Base-by-base conservation (phyloP, 1,140 invertebrate species). In the Lanistes nyassanus region DNA sequence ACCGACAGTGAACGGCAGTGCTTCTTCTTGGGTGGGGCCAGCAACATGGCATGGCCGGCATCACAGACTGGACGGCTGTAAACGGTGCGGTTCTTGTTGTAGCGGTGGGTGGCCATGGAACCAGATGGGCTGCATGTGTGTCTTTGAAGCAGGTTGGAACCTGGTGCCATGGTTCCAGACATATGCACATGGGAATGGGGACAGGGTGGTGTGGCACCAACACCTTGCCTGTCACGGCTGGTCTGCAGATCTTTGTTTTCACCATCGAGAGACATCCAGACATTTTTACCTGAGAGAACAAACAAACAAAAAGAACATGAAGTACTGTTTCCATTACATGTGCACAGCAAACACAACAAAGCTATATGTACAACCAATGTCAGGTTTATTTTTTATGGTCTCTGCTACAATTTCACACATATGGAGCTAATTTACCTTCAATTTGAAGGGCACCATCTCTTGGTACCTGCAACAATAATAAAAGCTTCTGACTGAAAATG, bases 11-110 rank as follows among this genome's bases (percentile, higher is more conserved):
- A 85, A 6, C 83, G 79, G 69, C 84, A 87, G 72, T 86, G 83
- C 64, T 85, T 84, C 76, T 87, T 87, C 39, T 83, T 86, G 19
- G 86, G 86, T 47, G 84, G 84, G 23, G 80, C 78, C 16, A 73
- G 62, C 13, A 76, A 73, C 7, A 72, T 76, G 34, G 75, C 78
- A 6, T 74, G 74, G 2, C 62, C 60, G 23, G 66, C 79, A 77
- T 82, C 82, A 79, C 81, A 82, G 74, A 77, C 42, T 58, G 58
- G 36, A 62, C 72, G 29, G 51, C 53, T 70, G 47, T 23, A 53
- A 19, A 51, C 11, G 11, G 29, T 42, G 36, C 42, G 42, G 5
- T 47, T 47, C 42, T 70, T 70, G 42, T 51, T 70, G 68, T 70
- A 36, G 19, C 51, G 68, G 37, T 37, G 37, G 31, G 62, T 65